These are phyloP conservation scores for Endotricha flammealis DNA, from an alignment of 2,888 invertebrate species.

Conservation along the genomic window DNA sequence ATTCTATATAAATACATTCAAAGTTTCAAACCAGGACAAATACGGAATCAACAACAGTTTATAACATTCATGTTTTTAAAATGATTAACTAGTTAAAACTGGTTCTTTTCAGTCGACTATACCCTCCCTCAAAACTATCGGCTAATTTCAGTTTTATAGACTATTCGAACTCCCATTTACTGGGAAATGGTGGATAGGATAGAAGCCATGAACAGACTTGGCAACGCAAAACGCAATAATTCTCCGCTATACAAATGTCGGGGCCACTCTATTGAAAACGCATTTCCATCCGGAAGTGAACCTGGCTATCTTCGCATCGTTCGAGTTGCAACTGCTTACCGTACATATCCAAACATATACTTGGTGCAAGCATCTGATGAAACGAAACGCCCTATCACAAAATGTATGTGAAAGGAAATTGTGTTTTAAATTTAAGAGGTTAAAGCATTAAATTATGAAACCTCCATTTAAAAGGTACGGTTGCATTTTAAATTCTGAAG, in stretches of 20 bases:
- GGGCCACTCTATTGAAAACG: conserved; percentile 42
- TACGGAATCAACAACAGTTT: no score
- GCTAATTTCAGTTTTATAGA: no score
- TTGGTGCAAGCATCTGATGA: conserved; percentile 27
- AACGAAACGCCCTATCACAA: conserved; percentile 11
- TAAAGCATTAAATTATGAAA: conserved; percentile 8
- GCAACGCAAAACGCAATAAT: conserved; percentile 27
- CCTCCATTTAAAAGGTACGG: not conserved
- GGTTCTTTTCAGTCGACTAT: no score
- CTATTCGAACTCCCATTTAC: not conserved
- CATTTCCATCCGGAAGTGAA: conserved; percentile 56
- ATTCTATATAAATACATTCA: no score
- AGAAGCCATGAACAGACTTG: conserved; percentile 23
- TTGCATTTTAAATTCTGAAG: conserved; percentile 17
- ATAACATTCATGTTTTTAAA: no score
- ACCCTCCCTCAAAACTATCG: no score
- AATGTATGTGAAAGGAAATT: not conserved
- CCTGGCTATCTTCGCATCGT: conserved; percentile 45
- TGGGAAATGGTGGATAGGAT: conserved; percentile 1
- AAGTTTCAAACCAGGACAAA: no score
- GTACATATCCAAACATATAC: conserved; percentile 32
- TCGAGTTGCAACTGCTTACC: conserved; percentile 46
- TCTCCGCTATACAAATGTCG: conserved; percentile 27
- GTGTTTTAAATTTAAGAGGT: not conserved
- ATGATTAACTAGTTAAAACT: no score